These are phyloP conservation scores for Perizoma flavofasciatum DNA, from an alignment of 2,888 invertebrate genomes.

Conservation along the genomic window DNA sequence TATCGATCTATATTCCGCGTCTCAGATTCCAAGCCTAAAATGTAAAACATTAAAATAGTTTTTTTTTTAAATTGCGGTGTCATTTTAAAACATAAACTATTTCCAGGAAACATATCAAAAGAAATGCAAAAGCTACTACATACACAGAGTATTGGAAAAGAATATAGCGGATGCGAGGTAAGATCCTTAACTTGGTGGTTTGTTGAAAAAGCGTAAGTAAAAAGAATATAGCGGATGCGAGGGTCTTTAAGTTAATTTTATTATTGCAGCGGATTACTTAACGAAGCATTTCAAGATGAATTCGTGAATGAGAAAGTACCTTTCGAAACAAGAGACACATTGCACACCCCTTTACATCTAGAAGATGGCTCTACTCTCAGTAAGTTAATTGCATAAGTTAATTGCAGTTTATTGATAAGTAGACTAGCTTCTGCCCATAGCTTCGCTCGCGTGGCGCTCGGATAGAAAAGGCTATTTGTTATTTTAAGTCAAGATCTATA, in stretches of 20 bases:
- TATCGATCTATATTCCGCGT: too few species aligned
- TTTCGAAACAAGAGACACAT: slow-evolving; percentile 59
- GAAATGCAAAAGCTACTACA: slow-evolving; percentile 88
- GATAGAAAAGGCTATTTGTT: too few species aligned
- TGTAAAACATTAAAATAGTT: too few species aligned
- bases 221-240: too few species aligned
- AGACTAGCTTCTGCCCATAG: too few species aligned
- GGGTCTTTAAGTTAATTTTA: not conserved
- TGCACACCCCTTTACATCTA: slow-evolving; percentile 69
- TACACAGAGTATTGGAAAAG: slow-evolving; percentile 74
- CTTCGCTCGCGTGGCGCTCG: too few species aligned
- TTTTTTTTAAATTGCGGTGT: too few species aligned
- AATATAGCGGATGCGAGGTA: slow-evolving; percentile 82
- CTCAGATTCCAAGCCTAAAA: too few species aligned
- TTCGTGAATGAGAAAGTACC: slow-evolving; percentile 53
- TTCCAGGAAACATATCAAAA: slow-evolving; percentile 89
- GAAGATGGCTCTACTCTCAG: slow-evolving; percentile 73
- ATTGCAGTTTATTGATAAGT: too few species aligned
- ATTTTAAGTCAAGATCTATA: too few species aligned
- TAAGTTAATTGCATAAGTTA: slow-evolving; percentile 53
- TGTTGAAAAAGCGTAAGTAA: too few species aligned
- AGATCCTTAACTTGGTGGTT: not conserved
- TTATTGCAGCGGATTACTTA: slow-evolving; percentile 67
- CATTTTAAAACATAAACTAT: slow-evolving; percentile 19
- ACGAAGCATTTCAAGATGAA: slow-evolving; percentile 70